Evolutionary conservation across 2,113 vertebrate genomes (phyloP).

Genomic region (Colistium nudipinnis): DNA sequence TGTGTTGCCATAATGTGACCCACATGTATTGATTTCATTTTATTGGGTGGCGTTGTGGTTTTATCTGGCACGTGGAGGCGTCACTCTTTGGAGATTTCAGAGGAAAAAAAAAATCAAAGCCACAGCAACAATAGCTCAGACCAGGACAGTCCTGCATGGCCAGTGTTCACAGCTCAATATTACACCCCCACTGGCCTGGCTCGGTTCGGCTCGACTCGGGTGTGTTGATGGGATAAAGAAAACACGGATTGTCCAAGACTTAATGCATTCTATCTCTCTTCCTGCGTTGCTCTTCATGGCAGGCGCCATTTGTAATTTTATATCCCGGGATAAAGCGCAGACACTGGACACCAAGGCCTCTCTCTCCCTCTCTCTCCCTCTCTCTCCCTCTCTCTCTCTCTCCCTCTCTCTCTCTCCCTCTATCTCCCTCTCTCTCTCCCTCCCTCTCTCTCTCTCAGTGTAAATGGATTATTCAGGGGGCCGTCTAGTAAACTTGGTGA

Average conservation of each 20-base stretch:
- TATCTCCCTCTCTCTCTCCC: background rate
- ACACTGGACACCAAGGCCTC: constrained; percentile 67
- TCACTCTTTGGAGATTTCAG: background rate
- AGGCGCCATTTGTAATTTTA: constrained; percentile 81
- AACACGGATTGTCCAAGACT: constrained; percentile 54
- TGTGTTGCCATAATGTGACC: background rate
- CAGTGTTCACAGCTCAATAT: constrained; percentile 26
- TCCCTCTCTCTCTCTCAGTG: constrained; percentile 62
- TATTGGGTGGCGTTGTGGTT: background rate
- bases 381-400: constrained; percentile 1
- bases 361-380: constrained; percentile 2
- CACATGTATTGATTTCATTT: constrained; percentile 9
- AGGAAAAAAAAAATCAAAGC: too few species aligned
- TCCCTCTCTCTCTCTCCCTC: constrained; percentile 2
- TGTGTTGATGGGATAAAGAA: constrained; percentile 61
- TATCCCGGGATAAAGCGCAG: constrained; percentile 74
- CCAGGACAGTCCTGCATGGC: constrained; percentile 43
- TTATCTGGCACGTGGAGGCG: background rate
- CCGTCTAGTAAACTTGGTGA: constrained; percentile 81
- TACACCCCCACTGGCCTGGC: background rate
- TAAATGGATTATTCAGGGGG: constrained; percentile 77
- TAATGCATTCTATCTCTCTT: constrained; percentile 55
- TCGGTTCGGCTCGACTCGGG: too few species aligned
- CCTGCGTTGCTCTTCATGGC: constrained; percentile 52
- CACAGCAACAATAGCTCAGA: constrained; percentile 32